Conservation (phyloP, 1,140 invertebrate genomes). For the Drosophila cardini region DNA sequence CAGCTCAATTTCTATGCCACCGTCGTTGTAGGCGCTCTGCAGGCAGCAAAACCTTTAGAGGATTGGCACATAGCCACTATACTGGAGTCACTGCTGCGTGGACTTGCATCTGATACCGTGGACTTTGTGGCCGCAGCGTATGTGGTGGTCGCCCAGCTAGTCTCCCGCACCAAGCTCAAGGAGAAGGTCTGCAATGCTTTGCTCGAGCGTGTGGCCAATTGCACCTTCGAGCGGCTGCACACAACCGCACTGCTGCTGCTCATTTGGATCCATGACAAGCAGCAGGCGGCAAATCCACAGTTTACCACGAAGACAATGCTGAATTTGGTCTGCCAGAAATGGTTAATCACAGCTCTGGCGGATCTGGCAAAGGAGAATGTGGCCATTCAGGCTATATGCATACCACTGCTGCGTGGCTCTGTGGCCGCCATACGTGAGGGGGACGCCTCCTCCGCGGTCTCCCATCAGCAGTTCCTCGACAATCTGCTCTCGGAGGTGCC, state of each 20-base stretch:
- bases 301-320: constrained; percentile 75
- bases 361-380: constrained; percentile 67
- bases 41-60: constrained; percentile 86
- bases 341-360: constrained; percentile 53
- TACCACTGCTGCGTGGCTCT: constrained; percentile 59
- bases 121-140: constrained; percentile 91
- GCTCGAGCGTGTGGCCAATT: constrained; percentile 62
- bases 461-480: constrained; percentile 65
- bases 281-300: constrained; percentile 74
- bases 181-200: constrained; percentile 86
- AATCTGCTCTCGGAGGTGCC: constrained; percentile 61
- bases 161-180: constrained; percentile 88
- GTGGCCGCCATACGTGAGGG: constrained; percentile 60
- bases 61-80: constrained; percentile 90
- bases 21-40: constrained; percentile 89
- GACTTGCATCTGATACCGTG: constrained; percentile 87
- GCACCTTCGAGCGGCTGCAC: constrained; percentile 66
- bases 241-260: constrained; percentile 86
- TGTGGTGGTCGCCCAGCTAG: constrained; percentile 90
- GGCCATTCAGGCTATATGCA: constrained; percentile 63
- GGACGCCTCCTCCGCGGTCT: background rate
- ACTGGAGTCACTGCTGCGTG: constrained; percentile 89
- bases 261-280: constrained; percentile 87
- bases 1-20: constrained; percentile 92
- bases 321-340: constrained; percentile 71